phyloP scores from a whole-genome alignment of 2,113 vertebrate species.

The Nannobrachium achirus region DNA sequence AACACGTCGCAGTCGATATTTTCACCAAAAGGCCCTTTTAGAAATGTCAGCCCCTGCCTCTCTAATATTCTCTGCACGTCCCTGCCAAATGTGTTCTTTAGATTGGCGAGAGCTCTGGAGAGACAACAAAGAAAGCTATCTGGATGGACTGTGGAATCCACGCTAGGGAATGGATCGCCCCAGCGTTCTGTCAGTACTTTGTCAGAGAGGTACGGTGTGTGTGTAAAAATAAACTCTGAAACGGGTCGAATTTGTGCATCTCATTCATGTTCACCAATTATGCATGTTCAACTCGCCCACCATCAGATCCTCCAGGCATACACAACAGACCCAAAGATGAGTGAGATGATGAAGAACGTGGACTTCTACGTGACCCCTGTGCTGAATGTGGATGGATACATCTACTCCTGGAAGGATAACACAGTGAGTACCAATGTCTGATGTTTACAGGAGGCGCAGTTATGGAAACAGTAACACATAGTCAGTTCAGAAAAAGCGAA shows the following conservation, averaged over 20 bases:
- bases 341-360: constrained; percentile 78
- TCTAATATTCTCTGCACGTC: too few species aligned
- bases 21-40: too few species aligned
- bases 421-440: constrained; percentile 56
- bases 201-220: constrained; percentile 81
- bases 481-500: too few species aligned
- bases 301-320: constrained; percentile 82
- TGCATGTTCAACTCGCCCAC: not conserved
- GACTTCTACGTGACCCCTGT: constrained; percentile 88
- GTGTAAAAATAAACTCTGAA: too few species aligned
- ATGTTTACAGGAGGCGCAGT: too few species aligned
- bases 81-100: constrained; percentile 50
- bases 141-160: constrained; percentile 96
- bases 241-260: not conserved
- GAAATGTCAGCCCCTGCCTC: too few species aligned
- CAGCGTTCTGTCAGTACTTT: constrained; percentile 94
- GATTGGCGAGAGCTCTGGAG: constrained; percentile 80
- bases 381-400: constrained; percentile 88
- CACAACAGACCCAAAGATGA: constrained; percentile 75
- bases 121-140: constrained; percentile 82
- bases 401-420: constrained; percentile 80
- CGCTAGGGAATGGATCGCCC: constrained; percentile 89
- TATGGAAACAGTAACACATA: too few species aligned
- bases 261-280: not conserved
- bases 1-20: too few species aligned